phyloP scores from a whole-genome alignment of 2,888 invertebrate species.

The Caenorhabditis uteleia region DNA sequence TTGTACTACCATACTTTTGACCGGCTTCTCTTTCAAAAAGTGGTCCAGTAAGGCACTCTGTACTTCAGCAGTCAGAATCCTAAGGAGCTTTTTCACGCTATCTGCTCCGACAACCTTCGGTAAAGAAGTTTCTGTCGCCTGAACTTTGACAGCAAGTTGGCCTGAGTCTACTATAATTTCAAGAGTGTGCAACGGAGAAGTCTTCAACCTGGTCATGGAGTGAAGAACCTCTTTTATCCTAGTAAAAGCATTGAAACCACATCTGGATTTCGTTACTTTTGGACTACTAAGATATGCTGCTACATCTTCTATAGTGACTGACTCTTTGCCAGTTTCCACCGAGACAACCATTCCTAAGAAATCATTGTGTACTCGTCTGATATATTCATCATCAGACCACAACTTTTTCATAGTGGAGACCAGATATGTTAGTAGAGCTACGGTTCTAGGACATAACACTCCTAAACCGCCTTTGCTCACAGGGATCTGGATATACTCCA shows the following conservation, averaged over 20 bases:
- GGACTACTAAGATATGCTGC: constrained; percentile 5
- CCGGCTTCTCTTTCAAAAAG: background rate
- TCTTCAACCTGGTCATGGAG: background rate
- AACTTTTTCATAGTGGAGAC: constrained; percentile 8
- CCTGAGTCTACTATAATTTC: background rate
- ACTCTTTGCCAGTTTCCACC: background rate
- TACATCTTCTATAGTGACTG: background rate
- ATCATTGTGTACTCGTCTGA: constrained; percentile 1
- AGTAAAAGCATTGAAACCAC: constrained; percentile 7
- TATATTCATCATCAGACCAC: constrained; percentile 12
- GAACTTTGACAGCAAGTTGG: constrained; percentile 4
- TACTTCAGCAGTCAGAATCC: constrained; percentile 1
- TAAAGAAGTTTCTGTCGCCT: background rate
- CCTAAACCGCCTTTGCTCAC: constrained; percentile 8
- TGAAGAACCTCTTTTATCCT: constrained; percentile 3
- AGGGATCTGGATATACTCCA: constrained; percentile 11
- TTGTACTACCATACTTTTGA: background rate
- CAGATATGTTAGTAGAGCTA: constrained; percentile 5
- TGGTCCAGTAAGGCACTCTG: background rate
- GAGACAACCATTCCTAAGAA: background rate
- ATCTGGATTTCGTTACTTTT: background rate
- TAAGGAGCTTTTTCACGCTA: background rate
- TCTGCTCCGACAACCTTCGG: background rate
- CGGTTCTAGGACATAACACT: constrained; percentile 2
- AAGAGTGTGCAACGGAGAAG: constrained; percentile 1